Conservation (phyloP, 1,140 invertebrate genomes). For the Pogonognathellus flavescens region DNA sequence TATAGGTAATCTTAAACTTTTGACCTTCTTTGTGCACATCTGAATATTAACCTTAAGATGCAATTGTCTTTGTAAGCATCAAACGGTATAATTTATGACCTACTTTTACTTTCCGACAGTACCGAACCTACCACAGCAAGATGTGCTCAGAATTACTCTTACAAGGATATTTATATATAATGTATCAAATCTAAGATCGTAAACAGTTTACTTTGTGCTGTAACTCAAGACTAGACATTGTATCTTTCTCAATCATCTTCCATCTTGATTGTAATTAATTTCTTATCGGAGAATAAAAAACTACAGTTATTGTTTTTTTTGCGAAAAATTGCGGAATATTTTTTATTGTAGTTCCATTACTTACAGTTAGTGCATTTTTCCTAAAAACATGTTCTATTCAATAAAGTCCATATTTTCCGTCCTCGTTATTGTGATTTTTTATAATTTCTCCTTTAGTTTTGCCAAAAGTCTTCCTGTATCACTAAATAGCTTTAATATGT, state of each 20-base stretch:
- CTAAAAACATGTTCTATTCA: too few relatives aligned
- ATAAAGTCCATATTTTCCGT: neutral
- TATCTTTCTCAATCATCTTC: neutral
- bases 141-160: too few relatives aligned
- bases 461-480: neutral
- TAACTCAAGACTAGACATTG: neutral
- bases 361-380: too few relatives aligned
- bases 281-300: too few relatives aligned
- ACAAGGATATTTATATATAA: neutral
- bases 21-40: constrained; percentile 6
- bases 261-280: neutral
- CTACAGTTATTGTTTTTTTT: too few relatives aligned
- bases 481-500: constrained; percentile 29
- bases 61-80: neutral
- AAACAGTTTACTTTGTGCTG: constrained; percentile 3
- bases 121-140: neutral
- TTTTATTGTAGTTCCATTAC: too few relatives aligned
- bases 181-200: neutral
- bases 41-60: neutral
- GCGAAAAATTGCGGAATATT: too few relatives aligned
- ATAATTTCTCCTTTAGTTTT: neutral
- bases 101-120: constrained; percentile 20
- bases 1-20: constrained; percentile 12
- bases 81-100: constrained; percentile 20
- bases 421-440: neutral